These are phyloP conservation scores for Morpho achilles DNA, from an alignment of 2,888 invertebrate species.

Conservation along the genomic window DNA sequence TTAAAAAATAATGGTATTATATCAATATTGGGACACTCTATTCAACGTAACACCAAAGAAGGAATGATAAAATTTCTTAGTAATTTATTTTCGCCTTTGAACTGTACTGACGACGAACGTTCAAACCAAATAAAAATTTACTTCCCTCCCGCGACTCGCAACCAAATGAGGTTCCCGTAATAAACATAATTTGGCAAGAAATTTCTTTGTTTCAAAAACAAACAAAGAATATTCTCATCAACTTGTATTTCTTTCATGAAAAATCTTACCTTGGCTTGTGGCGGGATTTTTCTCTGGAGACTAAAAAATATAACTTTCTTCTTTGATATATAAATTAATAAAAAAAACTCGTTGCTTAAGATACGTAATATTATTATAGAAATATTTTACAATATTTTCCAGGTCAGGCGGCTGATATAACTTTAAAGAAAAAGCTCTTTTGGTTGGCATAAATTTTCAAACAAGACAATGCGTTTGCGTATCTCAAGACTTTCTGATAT, in stretches of 20 bases:
- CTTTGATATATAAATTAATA: not conserved
- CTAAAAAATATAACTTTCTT: conserved; percentile 4
- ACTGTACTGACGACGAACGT: conserved; percentile 17
- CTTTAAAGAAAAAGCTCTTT: no score
- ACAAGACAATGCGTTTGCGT: no score
- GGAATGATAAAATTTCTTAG: conserved; percentile 20
- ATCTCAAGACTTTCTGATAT: no score
- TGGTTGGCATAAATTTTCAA: no score
- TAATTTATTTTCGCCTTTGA: conserved; percentile 23
- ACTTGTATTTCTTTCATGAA: conserved; percentile 5
- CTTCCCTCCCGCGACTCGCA: conserved; percentile 15
- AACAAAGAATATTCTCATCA: no score
- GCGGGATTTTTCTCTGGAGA: conserved; percentile 10
- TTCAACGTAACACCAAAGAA: conserved; percentile 2
- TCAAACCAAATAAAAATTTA: conserved; percentile 19
- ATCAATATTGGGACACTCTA: not conserved
- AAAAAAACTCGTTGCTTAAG: no score
- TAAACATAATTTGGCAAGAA: conserved; percentile 19
- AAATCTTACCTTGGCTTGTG: conserved; percentile 5
- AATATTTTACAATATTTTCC: no score
- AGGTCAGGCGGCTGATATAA: no score
- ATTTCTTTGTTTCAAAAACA: conserved; percentile 7
- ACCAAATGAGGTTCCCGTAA: conserved; percentile 18
- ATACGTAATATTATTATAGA: no score
- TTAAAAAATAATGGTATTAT: no score